Evolutionary conservation across 2,888 invertebrate genomes (phyloP), one percentile per base, ranked within the genome.

Genomic region (Calephelis perditalis): DNA sequence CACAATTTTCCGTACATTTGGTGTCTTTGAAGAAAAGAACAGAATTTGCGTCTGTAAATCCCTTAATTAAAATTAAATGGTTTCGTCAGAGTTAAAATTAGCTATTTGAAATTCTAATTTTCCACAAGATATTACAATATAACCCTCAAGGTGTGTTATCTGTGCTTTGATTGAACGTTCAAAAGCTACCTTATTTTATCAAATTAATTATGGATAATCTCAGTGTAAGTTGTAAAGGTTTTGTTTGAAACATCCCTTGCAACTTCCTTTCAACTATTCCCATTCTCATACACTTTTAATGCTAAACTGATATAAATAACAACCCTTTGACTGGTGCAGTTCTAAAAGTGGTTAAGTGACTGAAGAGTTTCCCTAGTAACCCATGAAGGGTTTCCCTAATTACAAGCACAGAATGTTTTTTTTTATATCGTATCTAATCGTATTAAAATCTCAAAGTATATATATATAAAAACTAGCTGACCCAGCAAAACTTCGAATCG

Each of bases 21-120:
- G 6, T 7, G 6, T 46, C 3, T 49, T 9, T 49, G 49, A 49
- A 8, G 26, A 49, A 49, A 35, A 49, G 26, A 49, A 49, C 47
- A 49, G 26, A 35, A 15, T 49, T 49, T 35, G 15, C 49, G 15
- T 49, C 49, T 49, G 26, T 45, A 40, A 57, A 62, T 57, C 40
- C 43, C 35, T 11, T 15, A 60, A 57, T 62, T 63, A 57, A 61
- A 59, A 63, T 15, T 47, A 54, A 62, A 62, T 64, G 49, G 49
- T 49, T 49, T 62, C 11, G 46, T 52, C 55, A 45, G 36, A 62
- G 49, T 59, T 56, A 58, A 62, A 62, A 60, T 62, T 64, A 61
- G 62, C 62, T 64, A 56, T 54, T 62, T 60, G 47, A 58, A 64
- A 62, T 62, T 64, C 55, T 57, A 62, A 64, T 64, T 58, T 62